A percentile compares a stretch with the other conserved stretches of the same genome.
Evolutionary conservation across 2,888 invertebrate genomes (phyloP).

Genomic region (Clepsis dumicolana): DNA sequence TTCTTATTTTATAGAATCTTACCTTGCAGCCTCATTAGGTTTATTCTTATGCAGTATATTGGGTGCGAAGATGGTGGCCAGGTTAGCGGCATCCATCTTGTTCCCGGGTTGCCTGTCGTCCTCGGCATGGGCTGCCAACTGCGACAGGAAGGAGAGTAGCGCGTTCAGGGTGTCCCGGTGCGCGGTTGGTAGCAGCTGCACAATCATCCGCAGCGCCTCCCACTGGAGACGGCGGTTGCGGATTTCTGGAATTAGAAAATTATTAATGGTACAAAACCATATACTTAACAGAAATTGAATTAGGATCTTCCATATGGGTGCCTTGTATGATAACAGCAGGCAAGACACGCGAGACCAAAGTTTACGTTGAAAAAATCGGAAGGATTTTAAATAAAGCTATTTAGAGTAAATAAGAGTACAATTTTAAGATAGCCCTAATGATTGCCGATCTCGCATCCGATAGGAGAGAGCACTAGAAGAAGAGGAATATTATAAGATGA

Average conservation of each 20-base stretch:
- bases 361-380: too few relatives aligned
- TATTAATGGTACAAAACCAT: background rate
- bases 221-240: constrained; percentile 93
- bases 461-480: too few relatives aligned
- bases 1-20: constrained; percentile 27
- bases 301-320: too few relatives aligned
- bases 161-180: constrained; percentile 96
- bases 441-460: too few relatives aligned
- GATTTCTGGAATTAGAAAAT: constrained; percentile 86
- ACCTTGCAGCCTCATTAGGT: constrained; percentile 84
- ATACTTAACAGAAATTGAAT: too few relatives aligned
- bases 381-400: too few relatives aligned
- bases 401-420: too few relatives aligned
- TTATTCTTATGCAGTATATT: constrained; percentile 94
- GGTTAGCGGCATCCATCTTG: constrained; percentile 97
- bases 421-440: too few relatives aligned
- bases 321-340: too few relatives aligned
- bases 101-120: constrained; percentile 91
- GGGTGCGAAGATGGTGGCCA: constrained; percentile 97
- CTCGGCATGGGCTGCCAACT: constrained; percentile 90
- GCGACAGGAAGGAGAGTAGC: constrained; percentile 92
- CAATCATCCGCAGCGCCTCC: constrained; percentile 93
- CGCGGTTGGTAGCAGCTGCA: constrained; percentile 93
- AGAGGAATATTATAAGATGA: too few relatives aligned
- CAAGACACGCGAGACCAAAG: too few relatives aligned